Evolutionary conservation across 2,113 vertebrate genomes (phyloP), one percentile per base, ranked within the genome.

Genomic region (Strix aluco): DNA sequence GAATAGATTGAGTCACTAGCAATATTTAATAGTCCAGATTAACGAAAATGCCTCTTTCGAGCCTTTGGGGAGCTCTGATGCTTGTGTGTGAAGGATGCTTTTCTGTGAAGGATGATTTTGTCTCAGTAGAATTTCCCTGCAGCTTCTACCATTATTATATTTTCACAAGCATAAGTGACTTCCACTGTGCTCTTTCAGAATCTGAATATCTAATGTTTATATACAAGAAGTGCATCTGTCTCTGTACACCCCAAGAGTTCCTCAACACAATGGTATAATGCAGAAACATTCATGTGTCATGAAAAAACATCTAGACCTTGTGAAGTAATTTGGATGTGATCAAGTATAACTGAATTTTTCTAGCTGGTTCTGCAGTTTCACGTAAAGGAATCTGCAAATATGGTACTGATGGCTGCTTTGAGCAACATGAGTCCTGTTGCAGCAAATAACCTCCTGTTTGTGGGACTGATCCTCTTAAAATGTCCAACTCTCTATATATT

Each of bases 181-280:
- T 93, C 66, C 16, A 67, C 47, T 88, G 71, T 46, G 18, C n/a
- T 51, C 1, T 82, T 88, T 82, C 62, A 38, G 26, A 32, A 49
- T 70, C 44, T 69, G 34, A 77, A 20, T 59, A 21, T 49, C 13
- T 40, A n/a, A 70, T 0, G 2, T 34, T 81, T 66, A 21, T 36
- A 9, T 70, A 34, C 0, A 3, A 80, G 74, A 85, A 36, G 5
- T 63, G 5, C 57, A 34, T 83, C 47, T 74, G 90, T 42, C 5
- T 3, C 29, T 42, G 2, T 30, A 17, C 36, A 10, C 58, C 9
- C 26, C 14, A 40, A 11, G 62, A 54, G 54, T 55, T 88, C 55
- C 34, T 47, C 17, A 36, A 2, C 0, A 1, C 2, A 22, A 2
- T 34, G 18, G 2, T 58, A 8, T 38, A 30, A 61, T 77, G 30